A percentile compares a stretch with the other conserved stretches of the same genome.
Evolutionary conservation across 2,113 vertebrate species (phyloP).

Genomic region (Engystomops pustulosus): DNA sequence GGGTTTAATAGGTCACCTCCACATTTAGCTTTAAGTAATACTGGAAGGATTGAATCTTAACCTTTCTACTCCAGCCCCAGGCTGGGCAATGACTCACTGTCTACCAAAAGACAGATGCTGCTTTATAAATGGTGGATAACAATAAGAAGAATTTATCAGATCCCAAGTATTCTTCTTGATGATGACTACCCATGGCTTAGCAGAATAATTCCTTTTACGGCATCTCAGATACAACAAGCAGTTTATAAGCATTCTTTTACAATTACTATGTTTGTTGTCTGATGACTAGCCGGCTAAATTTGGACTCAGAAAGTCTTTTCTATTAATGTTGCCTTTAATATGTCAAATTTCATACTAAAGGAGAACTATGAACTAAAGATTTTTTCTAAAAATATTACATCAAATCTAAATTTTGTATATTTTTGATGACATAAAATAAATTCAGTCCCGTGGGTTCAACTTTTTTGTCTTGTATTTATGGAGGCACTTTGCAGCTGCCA

Average conservation of each 20-base stretch:
- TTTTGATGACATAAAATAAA: neutral
- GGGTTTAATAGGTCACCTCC: constrained; percentile 72
- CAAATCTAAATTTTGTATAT: neutral
- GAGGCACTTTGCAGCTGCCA: too few relatives aligned
- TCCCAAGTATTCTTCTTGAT: constrained; percentile 30
- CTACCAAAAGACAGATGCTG: constrained; percentile 66
- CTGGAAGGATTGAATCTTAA: constrained; percentile 42
- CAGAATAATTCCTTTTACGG: constrained; percentile 50
- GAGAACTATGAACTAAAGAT: neutral
- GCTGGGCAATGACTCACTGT: constrained; percentile 62
- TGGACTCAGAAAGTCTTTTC: neutral
- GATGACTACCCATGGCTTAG: constrained; percentile 18
- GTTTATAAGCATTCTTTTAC: constrained; percentile 42
- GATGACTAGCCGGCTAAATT: constrained; percentile 22
- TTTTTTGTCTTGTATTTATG: too few relatives aligned
- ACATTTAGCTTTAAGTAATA: constrained; percentile 64
- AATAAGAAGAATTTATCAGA: constrained; percentile 50
- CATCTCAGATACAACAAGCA: neutral
- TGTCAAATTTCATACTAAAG: neutral
- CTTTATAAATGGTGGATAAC: constrained; percentile 57
- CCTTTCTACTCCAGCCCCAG: constrained; percentile 47
- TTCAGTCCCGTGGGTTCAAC: too few relatives aligned
- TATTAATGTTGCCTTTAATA: neutral
- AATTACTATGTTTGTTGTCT: constrained; percentile 35
- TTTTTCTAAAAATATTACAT: neutral